phyloP scores from a whole-genome alignment of 1,140 invertebrate genomes.

The Polyergus mexicanus region DNA sequence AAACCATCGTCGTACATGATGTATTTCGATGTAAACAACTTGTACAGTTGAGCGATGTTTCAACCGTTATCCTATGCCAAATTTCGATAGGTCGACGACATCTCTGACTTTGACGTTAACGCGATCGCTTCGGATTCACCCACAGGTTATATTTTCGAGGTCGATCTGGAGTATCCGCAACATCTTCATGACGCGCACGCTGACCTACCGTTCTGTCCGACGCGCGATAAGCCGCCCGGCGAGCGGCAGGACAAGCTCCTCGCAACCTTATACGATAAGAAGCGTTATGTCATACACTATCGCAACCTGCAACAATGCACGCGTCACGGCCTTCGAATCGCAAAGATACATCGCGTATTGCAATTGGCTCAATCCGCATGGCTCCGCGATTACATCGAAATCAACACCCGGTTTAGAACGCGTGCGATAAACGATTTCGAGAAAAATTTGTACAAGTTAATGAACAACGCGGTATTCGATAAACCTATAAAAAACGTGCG shows the following conservation, averaged over 20 bases:
- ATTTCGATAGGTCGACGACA: no score
- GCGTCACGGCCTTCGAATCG: not conserved
- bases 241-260: not conserved
- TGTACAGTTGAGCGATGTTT: not conserved
- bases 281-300: no score
- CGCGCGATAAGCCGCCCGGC: not conserved
- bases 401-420: not conserved
- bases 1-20: not conserved
- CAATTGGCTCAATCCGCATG: not conserved
- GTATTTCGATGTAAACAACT: not conserved
- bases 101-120: no score
- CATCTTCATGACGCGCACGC: not conserved
- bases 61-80: not conserved
- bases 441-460: no score
- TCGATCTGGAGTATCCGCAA: not conserved
- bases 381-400: not conserved
- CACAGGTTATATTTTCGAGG: not conserved
- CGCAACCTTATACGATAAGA: no score
- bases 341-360: not conserved
- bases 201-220: not conserved
- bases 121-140: not conserved
- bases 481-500: no score
- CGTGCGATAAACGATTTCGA: no score
- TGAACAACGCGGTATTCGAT: no score
- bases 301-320: not conserved